Evolutionary conservation across 1,140 invertebrate species (phyloP).

Genomic region (Trypoxylus dichotomus): DNA sequence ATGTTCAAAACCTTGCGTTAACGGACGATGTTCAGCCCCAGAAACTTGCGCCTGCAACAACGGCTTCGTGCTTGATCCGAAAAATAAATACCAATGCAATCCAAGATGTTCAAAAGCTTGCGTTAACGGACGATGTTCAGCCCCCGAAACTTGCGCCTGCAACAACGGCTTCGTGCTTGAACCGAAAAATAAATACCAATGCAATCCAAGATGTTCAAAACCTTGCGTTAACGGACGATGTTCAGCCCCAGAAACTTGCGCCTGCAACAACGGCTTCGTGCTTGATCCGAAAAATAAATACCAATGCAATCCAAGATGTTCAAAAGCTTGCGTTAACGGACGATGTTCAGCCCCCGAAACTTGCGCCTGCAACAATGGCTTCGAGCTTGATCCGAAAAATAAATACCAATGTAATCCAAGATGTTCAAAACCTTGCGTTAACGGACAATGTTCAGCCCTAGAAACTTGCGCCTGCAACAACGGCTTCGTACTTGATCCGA

Average conservation of each 20-base stretch:
- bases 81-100: conserved; percentile 35
- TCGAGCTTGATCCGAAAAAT: conserved; percentile 49
- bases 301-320: conserved; percentile 55
- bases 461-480: conserved; percentile 57
- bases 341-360: conserved; percentile 54
- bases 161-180: background rate
- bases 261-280: conserved; percentile 52
- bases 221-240: conserved; percentile 56
- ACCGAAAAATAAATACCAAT: conserved; percentile 45
- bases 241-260: conserved; percentile 48
- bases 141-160: conserved; percentile 46
- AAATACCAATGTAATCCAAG: conserved; percentile 37
- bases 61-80: conserved; percentile 45
- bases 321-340: conserved; percentile 51
- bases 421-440: conserved; percentile 43
- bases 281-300: conserved; percentile 36
- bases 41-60: conserved; percentile 53
- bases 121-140: conserved; percentile 39
- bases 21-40: conserved; percentile 50
- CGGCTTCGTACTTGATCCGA: conserved; percentile 39
- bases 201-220: conserved; percentile 58
- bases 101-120: conserved; percentile 52
- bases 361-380: conserved; percentile 58
- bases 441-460: conserved; percentile 58
- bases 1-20: conserved; percentile 58